Conservation (phyloP, 2,797 vertebrate genomes). For the Phalanger gymnotis region DNA sequence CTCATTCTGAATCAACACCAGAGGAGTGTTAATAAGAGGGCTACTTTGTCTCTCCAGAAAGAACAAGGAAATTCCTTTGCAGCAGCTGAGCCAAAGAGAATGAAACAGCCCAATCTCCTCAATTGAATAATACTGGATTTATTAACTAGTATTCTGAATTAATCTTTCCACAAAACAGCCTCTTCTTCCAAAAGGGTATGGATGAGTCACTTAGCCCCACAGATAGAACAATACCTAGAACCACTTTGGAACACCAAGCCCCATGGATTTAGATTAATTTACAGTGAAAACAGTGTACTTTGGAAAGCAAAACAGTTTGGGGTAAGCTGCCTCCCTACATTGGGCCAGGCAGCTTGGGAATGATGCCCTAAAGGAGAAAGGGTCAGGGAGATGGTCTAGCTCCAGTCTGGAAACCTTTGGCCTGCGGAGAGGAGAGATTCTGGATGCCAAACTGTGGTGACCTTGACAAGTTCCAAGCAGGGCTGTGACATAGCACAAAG, state of each 20-base stretch:
- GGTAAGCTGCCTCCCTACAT: neutral
- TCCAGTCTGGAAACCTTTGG: neutral
- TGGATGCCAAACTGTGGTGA: neutral
- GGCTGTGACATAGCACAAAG: constrained; percentile 15
- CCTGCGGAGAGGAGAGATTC: constrained; percentile 32
- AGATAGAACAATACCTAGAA: constrained; percentile 4
- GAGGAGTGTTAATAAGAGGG: neutral
- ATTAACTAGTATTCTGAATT: constrained; percentile 58
- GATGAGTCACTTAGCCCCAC: neutral
- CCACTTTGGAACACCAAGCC: neutral
- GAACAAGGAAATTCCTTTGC: neutral
- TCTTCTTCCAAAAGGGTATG: neutral
- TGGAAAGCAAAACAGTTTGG: constrained; percentile 27
- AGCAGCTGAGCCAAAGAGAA: constrained; percentile 53
- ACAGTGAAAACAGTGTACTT: constrained; percentile 9
- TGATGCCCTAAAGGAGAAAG: constrained; percentile 27
- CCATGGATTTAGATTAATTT: constrained; percentile 27
- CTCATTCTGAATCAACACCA: neutral
- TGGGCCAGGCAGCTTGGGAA: neutral
- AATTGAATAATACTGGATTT: constrained; percentile 68
- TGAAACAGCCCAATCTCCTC: constrained; percentile 10
- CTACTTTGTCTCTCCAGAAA: neutral
- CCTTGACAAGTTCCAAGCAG: neutral
- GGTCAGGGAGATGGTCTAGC: neutral
- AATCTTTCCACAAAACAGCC: neutral